Evolutionary conservation across 2,113 vertebrate species (phyloP), one percentile per base, ranked within the genome.

Genomic region (Istiophorus platypterus): DNA sequence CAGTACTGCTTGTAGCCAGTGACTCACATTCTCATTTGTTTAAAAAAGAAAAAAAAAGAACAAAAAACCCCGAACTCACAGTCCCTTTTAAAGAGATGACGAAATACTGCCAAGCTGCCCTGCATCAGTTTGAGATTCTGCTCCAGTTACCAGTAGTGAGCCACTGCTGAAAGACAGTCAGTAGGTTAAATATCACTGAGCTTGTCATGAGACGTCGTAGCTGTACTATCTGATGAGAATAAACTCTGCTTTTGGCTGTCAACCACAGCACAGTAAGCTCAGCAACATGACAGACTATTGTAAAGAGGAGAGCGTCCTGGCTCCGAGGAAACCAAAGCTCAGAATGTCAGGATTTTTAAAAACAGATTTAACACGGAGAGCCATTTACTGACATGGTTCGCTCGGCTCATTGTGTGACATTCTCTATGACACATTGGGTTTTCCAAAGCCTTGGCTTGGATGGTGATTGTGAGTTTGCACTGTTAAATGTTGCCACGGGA

Each of bases 381-480:
- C 15, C 17, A 18, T 18, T 47, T 17, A 45, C 26, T 31, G 4
- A 39, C 29, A 29, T 58, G 54, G 56, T 24, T 2, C 7, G 8
- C 47, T 2, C 20, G 14, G 11, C 34, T 68, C 9, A 41, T 24
- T 41, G 18, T 70, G 61, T 22, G 7, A 6, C 14, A 20, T 49
- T 9, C 42, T 9, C 37, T n/a, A n/a, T n/a, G n/a, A n/a, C n/a
- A n/a, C n/a, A 51, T 41, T 7, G 11, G 12, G 13, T 58, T 58
- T 68, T 15, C 34, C 31, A 14, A 31, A 45, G 10, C 51, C 20
- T 22, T 11, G 26, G 37, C 37, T 27, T 42, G 0, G 7, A 9
- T 63, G 45, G 37, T 17, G 37, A 63, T n/a, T n/a, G 39, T 17
- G 56, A 75, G 45, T 56, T 69, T 56, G 26, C 29, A 37, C 47